Conservation (phyloP, 2,888 invertebrate genomes). For the Hypselothyrea guttata region DNA sequence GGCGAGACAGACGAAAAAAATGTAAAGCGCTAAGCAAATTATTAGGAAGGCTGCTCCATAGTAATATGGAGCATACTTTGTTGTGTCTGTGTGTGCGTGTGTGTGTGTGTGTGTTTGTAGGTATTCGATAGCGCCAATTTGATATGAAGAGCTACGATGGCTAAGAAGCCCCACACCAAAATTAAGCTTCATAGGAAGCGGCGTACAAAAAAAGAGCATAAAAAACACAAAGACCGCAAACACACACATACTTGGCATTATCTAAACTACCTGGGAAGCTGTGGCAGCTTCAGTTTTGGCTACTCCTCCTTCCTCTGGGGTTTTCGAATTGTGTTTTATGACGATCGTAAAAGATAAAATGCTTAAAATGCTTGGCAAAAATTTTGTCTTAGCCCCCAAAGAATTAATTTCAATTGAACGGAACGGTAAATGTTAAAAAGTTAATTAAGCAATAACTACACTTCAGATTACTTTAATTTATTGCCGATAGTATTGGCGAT, state of each 20-base stretch:
- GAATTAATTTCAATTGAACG: constrained; percentile 27
- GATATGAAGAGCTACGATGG: constrained; percentile 40
- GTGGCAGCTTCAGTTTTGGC: constrained; percentile 13
- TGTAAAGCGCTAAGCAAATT: constrained; percentile 67
- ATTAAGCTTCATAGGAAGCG: constrained; percentile 73
- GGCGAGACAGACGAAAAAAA: constrained; percentile 32
- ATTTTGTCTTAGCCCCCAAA: not conserved
- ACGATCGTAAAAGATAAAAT: constrained; percentile 57
- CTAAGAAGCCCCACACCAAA: constrained; percentile 60
- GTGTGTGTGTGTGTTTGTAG: constrained; percentile 27
- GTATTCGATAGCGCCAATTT: constrained; percentile 76
- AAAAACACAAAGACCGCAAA: constrained; percentile 3
- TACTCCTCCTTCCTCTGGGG: constrained; percentile 4
- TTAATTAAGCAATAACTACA: too few relatives aligned
- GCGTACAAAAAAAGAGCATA: constrained; percentile 17
- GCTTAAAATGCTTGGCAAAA: constrained; percentile 25
- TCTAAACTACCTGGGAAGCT: constrained; percentile 54
- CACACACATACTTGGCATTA: not conserved
- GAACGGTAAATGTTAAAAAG: not conserved
- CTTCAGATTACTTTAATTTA: too few relatives aligned
- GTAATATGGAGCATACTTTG: constrained; percentile 56
- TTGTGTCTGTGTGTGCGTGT: constrained; percentile 16
- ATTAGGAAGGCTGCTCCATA: constrained; percentile 57
- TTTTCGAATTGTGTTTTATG: constrained; percentile 51
- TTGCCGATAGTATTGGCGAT: too few relatives aligned